phyloP scores from a whole-genome alignment of 2,888 invertebrate species.

The Limenitis camilla region DNA sequence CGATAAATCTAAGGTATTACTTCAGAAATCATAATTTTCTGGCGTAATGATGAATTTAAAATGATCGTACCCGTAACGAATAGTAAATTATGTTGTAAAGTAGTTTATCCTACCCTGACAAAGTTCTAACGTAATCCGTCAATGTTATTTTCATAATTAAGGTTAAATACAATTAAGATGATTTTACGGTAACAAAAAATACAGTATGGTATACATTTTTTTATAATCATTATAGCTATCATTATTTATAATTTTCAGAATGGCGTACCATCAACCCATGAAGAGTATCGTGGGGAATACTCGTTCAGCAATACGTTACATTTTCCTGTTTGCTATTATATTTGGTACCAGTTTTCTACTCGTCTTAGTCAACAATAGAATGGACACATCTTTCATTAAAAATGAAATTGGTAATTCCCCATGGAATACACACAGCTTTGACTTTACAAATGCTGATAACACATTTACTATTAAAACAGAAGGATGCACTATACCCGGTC shows the following conservation, averaged over 20 bases:
- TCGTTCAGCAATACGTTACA: conserved; percentile 43
- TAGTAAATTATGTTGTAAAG: too few relatives aligned
- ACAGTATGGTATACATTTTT: not conserved
- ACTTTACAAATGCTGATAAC: conserved; percentile 33
- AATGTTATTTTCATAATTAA: too few relatives aligned
- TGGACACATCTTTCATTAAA: conserved; percentile 42
- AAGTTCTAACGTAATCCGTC: too few relatives aligned
- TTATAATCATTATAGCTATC: not conserved
- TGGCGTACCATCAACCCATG: conserved; percentile 43
- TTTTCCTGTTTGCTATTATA: conserved; percentile 48
- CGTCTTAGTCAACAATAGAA: conserved; percentile 47
- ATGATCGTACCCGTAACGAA: too few relatives aligned
- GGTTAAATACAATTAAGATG: too few relatives aligned
- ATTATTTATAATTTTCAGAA: conserved; percentile 42
- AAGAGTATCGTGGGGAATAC: conserved; percentile 25
- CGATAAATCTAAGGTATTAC: too few relatives aligned
- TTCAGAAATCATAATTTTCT: too few relatives aligned
- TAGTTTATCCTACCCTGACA: too few relatives aligned
- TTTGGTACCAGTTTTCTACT: conserved; percentile 53
- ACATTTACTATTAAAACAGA: conserved; percentile 75
- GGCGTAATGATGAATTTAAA: too few relatives aligned
- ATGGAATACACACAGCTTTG: conserved; percentile 33
- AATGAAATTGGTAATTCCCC: conserved; percentile 33
- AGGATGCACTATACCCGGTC: conserved; percentile 80
- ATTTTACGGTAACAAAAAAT: not conserved